Evolutionary conservation across 23 tunicate genomes (phyloP), one percentile per base, ranked within the genome.

Genomic region (Botrylloides violaceus): DNA sequence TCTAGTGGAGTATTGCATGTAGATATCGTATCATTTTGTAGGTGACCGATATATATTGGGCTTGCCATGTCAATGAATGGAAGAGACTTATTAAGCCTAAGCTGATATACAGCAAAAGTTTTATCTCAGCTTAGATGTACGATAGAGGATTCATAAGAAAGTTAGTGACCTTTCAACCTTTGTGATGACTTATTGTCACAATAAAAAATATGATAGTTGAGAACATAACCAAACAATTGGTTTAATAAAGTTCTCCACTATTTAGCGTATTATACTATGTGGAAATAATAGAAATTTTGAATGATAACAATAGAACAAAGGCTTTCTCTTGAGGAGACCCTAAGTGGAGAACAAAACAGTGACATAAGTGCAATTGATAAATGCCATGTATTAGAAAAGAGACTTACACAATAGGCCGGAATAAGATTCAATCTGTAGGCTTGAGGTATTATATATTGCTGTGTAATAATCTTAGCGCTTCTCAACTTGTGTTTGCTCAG

Each of bases 101-200:
- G n/a, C n/a, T n/a, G n/a, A n/a, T n/a, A n/a, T n/a, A n/a, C n/a
- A n/a, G n/a, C n/a, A n/a, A n/a, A n/a, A n/a, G n/a, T n/a, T n/a
- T n/a, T n/a, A n/a, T n/a, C n/a, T n/a, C n/a, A n/a, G n/a, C n/a
- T n/a, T n/a, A n/a, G n/a, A n/a, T n/a, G n/a, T n/a, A n/a, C n/a
- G n/a, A n/a, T n/a, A n/a, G n/a, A n/a, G n/a, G n/a, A n/a, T n/a
- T n/a, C n/a, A n/a, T n/a, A n/a, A n/a, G n/a, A n/a, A 7, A 15
- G 53, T 43, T 43, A 43, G 53, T 43, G 53, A 43, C 53, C 53
- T 43, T 43, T 15, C 53, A 43, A 43, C 53, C 53, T 43, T 43
- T 43, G 15, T 43, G 53, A 15, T 7, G 53, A 15, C 53, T 7
- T 43, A 15, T 43, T 43, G 15, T 43, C 53, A 43, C 53, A 43